Conservation (phyloP, 2,888 invertebrate species). For the Latrodectus hesperus region DNA sequence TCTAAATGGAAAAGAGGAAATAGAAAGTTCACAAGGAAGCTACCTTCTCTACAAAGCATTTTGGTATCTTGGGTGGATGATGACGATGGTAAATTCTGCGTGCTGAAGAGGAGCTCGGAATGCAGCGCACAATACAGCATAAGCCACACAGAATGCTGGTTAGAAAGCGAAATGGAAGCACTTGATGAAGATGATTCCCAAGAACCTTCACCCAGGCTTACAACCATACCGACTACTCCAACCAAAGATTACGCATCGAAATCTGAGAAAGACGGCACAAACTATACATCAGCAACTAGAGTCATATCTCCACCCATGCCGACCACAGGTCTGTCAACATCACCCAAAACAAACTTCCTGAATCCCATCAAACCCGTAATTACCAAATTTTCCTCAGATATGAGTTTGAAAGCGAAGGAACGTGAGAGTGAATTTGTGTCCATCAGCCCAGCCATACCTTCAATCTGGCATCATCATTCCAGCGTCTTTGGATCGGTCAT, state of each 20-base stretch:
- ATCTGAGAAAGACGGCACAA: constrained; percentile 2
- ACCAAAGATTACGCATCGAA: not conserved
- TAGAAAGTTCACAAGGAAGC: constrained; percentile 5
- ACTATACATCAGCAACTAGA: constrained; percentile 28
- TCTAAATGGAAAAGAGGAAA: constrained; percentile 41
- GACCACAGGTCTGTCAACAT: constrained; percentile 10
- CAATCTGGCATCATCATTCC: constrained; percentile 63
- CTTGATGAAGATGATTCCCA: constrained; percentile 7
- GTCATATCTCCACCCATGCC: constrained; percentile 27
- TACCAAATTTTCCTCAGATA: constrained; percentile 1
- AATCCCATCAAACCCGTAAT: constrained; percentile 24
- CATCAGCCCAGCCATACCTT: constrained; percentile 14
- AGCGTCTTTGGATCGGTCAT: constrained; percentile 72
- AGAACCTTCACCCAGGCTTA: not conserved
- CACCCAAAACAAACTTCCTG: not conserved
- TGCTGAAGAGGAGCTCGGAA: constrained; percentile 39
- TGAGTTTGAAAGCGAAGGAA: constrained; percentile 2
- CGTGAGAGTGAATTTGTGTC: constrained; percentile 13
- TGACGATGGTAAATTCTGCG: constrained; percentile 49
- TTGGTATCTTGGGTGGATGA: constrained; percentile 58
- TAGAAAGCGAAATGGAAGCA: constrained; percentile 50
- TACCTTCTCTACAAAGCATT: constrained; percentile 30
- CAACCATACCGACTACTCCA: constrained; percentile 23
- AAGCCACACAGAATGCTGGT: constrained; percentile 55
- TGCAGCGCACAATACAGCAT: constrained; percentile 56